Evolutionary conservation across 2,797 vertebrate genomes (phyloP).

Genomic region (Periparus ater): DNA sequence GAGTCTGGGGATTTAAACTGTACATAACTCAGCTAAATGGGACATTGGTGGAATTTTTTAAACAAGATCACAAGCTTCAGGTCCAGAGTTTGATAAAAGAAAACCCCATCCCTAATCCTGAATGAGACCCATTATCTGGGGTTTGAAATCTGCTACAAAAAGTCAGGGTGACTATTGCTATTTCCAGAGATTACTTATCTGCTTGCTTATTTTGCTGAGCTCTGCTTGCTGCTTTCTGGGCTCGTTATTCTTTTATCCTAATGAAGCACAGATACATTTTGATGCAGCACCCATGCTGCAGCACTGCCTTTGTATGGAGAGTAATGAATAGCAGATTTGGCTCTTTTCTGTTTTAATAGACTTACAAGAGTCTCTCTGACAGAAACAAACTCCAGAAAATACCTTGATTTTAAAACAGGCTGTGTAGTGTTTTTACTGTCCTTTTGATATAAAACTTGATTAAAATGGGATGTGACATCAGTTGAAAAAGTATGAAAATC

Average conservation of each 20-base stretch:
- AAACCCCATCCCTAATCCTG: neutral
- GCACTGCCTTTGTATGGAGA: neutral
- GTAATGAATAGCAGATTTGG: conserved; percentile 49
- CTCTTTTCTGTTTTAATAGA: conserved; percentile 1
- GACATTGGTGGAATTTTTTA: neutral
- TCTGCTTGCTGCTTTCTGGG: neutral
- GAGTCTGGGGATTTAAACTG: neutral
- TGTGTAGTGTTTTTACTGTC: conserved; percentile 46
- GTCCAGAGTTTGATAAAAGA: neutral
- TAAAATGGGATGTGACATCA: conserved; percentile 71
- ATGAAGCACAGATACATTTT: neutral
- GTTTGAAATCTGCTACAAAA: neutral
- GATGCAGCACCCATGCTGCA: neutral
- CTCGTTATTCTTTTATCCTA: neutral
- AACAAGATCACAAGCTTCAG: neutral
- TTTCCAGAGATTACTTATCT: neutral
- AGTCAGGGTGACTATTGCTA: neutral
- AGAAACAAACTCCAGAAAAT: conserved; percentile 68
- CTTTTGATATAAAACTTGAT: conserved; percentile 73
- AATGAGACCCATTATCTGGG: neutral
- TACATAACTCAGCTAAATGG: neutral
- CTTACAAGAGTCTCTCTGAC: conserved; percentile 51
- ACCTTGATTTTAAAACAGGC: conserved; percentile 54
- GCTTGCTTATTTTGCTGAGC: neutral
- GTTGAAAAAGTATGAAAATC: conserved; percentile 69